These are phyloP conservation scores for Lampropteryx suffumata DNA, from an alignment of 2,888 invertebrate genomes.

Conservation along the genomic window DNA sequence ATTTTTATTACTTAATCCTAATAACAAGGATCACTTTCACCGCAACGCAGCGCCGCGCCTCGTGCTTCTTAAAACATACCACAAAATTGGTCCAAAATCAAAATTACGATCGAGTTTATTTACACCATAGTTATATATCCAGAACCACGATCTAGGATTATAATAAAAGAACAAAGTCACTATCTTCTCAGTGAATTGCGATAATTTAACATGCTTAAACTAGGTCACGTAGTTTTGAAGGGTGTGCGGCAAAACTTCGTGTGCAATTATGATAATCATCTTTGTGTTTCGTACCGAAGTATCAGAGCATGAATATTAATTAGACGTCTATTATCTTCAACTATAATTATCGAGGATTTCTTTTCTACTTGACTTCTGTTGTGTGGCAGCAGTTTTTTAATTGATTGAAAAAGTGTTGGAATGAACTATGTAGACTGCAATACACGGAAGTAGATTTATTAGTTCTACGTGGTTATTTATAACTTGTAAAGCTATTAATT, in stretches of 20 bases:
- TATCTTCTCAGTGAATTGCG: not conserved
- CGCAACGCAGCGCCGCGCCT: too few relatives aligned
- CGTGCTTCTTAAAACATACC: too few relatives aligned
- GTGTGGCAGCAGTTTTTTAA: constrained; percentile 10
- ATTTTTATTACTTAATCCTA: too few relatives aligned
- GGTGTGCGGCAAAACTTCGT: constrained; percentile 22
- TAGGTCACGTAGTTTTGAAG: constrained; percentile 22
- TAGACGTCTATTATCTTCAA: constrained; percentile 15
- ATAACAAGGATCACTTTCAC: too few relatives aligned
- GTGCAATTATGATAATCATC: constrained; percentile 30
- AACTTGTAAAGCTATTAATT: too few relatives aligned
- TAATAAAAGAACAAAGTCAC: too few relatives aligned
- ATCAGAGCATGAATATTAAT: constrained; percentile 32
- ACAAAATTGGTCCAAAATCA: too few relatives aligned
- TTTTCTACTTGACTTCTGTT: constrained; percentile 11
- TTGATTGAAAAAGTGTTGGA: constrained; percentile 1
- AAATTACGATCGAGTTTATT: too few relatives aligned
- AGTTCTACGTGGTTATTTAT: too few relatives aligned
- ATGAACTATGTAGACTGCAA: not conserved
- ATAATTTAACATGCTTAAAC: constrained; percentile 2
- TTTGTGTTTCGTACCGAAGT: constrained; percentile 27
- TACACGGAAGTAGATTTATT: not conserved
- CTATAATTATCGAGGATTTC: constrained; percentile 14
- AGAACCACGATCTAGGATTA: too few relatives aligned
- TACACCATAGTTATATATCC: too few relatives aligned